Evolutionary conservation across 2,113 vertebrate genomes (phyloP).

Genomic region (Spheniscus mendiculus): DNA sequence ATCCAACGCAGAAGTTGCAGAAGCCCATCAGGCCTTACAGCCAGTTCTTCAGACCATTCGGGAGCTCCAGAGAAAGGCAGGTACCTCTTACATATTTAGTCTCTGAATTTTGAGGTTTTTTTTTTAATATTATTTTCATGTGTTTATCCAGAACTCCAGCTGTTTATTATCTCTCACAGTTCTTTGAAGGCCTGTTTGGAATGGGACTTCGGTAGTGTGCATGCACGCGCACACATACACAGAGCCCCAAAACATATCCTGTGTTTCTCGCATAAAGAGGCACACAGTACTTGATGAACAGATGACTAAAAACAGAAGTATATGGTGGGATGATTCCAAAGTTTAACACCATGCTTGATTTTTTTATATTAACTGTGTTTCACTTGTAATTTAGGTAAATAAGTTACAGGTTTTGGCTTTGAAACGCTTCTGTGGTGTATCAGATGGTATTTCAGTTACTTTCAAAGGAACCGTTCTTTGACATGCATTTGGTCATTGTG

Average conservation of each 20-base stretch:
- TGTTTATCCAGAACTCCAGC: not conserved
- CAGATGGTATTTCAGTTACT: not conserved
- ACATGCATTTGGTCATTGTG: not conserved
- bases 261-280: not conserved
- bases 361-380: not conserved
- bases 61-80: conserved; percentile 91
- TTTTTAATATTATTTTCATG: not conserved
- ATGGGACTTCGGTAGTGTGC: not conserved
- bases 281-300: not conserved
- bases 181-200: not conserved
- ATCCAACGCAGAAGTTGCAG: conserved; percentile 92
- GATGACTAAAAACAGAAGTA: not conserved
- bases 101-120: not conserved
- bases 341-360: not conserved
- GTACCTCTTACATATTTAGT: not conserved
- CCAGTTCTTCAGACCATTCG: conserved; percentile 89
- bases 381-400: not conserved
- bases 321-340: not conserved
- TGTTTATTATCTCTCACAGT: not conserved
- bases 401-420: not conserved
- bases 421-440: not conserved
- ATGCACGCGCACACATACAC: not conserved
- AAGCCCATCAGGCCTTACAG: conserved; percentile 86
- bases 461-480: not conserved
- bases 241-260: not conserved